These are phyloP conservation scores for Stenotaenia linearis DNA, from an alignment of 2,888 invertebrate species.

Conservation along the genomic window DNA sequence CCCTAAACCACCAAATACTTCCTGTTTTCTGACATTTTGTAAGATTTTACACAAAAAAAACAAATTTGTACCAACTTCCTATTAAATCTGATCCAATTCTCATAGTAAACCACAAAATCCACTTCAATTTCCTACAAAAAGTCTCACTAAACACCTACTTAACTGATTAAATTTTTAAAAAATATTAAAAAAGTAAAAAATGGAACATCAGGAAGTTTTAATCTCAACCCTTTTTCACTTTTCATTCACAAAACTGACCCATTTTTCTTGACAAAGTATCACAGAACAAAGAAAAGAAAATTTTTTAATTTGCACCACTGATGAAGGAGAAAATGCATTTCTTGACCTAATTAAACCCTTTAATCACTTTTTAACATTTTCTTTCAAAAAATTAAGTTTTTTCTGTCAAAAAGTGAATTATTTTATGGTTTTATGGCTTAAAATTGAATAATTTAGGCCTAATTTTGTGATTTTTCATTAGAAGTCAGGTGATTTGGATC, in stretches of 20 bases:
- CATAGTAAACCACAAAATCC: background rate
- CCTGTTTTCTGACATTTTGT: too few species aligned
- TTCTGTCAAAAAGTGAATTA: too few species aligned
- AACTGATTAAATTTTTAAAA: background rate
- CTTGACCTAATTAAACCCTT: background rate
- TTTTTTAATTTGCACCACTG: background rate
- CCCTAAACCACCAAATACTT: too few species aligned
- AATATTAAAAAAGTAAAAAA: too few species aligned
- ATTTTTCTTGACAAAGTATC: background rate
- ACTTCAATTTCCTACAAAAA: background rate
- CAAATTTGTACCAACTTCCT: too few species aligned
- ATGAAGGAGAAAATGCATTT: background rate
- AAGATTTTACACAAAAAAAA: too few species aligned
- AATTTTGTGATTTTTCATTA: too few species aligned
- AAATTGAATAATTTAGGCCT: too few species aligned
- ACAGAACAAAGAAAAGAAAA: background rate
- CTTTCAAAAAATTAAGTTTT: too few species aligned
- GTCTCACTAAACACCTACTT: background rate
- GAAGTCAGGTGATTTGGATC: too few species aligned
- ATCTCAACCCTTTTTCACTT: background rate
- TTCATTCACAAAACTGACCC: background rate
- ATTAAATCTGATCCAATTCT: too few species aligned
- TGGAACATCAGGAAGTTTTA: background rate
- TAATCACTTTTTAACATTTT: background rate
- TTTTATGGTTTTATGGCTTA: too few species aligned